Base-by-base conservation (phyloP, 2,888 invertebrate species). In the Agonopterix alstromeriana region DNA sequence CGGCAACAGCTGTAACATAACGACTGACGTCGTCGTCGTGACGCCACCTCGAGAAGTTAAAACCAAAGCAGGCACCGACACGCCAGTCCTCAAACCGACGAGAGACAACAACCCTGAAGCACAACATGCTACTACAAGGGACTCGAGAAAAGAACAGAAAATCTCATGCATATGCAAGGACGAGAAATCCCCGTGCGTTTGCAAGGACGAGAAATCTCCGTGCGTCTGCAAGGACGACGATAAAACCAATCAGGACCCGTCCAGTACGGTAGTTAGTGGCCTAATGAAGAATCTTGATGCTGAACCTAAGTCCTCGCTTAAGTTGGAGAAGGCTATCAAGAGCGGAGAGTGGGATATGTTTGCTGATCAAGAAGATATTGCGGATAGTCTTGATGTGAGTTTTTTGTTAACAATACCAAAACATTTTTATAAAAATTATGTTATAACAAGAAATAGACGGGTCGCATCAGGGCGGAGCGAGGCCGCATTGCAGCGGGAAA, bases 301-400 rank as follows among this genome's bases (percentile, higher is more conserved):
- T 8, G 46, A 46, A 53, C 42, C 36, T 5, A 45, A 36, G 12
- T 4, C 8, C 9, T 7, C 12, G n/a, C 12, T 46, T 10, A 47
- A 73, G 49, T 47, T 67, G 48, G 77, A 83, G 54, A 82, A 84
- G 53, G 73, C 82, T 0, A 73, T 75, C 12, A 92, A 91, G 65
- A 80, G 89, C n/a, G 86, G 91, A 10, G 93, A 94, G 61, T 95
- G 95, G 94, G 96, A 96, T 67, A 96, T 96, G 95, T 96, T 97
- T 86, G 97, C 98, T 40, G 97, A 98, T 68, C 95, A 95, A 58
- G 27, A 27, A 27, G 95, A 96, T 67, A 95, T 94, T 76, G 95
- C 96, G 65, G 90, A 93, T 43, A 74, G 65, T 62, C 62, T 82
- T 35, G 78, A 75, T 56, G 85, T 85, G 54, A 82, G 83, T 82